Evolutionary conservation across 2,113 vertebrate species (phyloP), one percentile per base, ranked within the genome.

Genomic region (Pardalotus punctatus): DNA sequence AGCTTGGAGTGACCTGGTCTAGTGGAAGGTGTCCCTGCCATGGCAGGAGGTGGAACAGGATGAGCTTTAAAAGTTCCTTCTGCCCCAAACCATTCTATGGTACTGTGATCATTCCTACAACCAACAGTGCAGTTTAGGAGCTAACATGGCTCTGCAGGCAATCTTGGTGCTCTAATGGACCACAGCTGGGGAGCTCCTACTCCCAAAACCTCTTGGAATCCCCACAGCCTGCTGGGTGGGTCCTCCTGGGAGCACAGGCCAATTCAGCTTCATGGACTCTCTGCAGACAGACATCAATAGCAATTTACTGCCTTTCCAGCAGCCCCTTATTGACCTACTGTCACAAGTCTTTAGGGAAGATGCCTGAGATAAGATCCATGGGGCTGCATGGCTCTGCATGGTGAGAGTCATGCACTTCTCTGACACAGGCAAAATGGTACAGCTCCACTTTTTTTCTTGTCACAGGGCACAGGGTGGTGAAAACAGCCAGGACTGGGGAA

Each of bases 81-180:
- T 33, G 16, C 1, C 13, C 20, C 42, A 47, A 86, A 60, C 18
- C 28, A 16, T 56, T 50, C 62, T 33, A 2, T 5, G 10, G 38
- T 29, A 33, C 45, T 67, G 8, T 9, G 27, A 82, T 31, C 36
- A 74, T 11, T 17, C 38, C 17, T 21, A 14, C 12, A 58, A 21
- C 28, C 1, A 1, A 24, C 20, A 57, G 20, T 0, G 1, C 45
- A 20, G 21, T 23, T 47, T 4, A 74, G 36, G 53, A 0, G 22
- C 40, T 58, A 54, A 71, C 43, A 42, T 0, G 0, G 53, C 53
- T 72, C 70, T 81, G n/a, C 20, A 51, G 51, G 50, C 27, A 25
- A 21, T 70, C 56, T 66, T n/a, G n/a, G 31, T 66, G 31, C 28
- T 74, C 73, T 36, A 61, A 53, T 6, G 22, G 29, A 71, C 28